Percentiles rank a stretch among this genome's conserved stretches.
phyloP scores from a whole-genome alignment of 2,113 vertebrate species.

The Malurus melanocephalus region DNA sequence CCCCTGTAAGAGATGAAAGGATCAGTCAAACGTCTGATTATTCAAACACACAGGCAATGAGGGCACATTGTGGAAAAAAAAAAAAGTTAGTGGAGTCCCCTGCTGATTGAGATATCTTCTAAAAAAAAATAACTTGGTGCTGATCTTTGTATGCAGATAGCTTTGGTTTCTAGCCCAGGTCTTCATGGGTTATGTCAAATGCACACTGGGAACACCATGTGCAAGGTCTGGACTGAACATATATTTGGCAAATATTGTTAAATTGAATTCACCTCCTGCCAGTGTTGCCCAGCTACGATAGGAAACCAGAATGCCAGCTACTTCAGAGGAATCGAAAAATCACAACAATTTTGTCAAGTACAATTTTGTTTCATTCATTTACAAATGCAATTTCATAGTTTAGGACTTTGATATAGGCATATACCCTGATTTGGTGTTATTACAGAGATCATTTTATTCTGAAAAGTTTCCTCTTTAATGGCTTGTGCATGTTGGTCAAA shows the following conservation, averaged over 20 bases:
- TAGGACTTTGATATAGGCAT: neutral
- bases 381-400: neutral
- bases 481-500: neutral
- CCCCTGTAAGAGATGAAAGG: conserved; percentile 79
- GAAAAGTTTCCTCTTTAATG: neutral
- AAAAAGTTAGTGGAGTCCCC: conserved; percentile 70
- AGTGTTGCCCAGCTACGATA: conserved; percentile 81
- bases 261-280: conserved; percentile 65
- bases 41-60: conserved; percentile 71
- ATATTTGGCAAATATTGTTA: conserved; percentile 76
- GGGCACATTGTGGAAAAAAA: conserved; percentile 46
- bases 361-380: neutral
- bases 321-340: conserved; percentile 1
- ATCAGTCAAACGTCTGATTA: conserved; percentile 79
- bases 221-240: conserved; percentile 73
- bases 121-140: conserved; percentile 60
- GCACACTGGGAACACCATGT: conserved; percentile 74
- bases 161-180: conserved; percentile 55
- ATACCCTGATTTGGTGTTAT: neutral
- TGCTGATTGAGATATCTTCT: conserved; percentile 92
- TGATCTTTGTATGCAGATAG: conserved; percentile 51
- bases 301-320: neutral
- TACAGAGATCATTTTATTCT: neutral
- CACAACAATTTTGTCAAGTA: neutral
- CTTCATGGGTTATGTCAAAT: conserved; percentile 71